Base-by-base conservation (phyloP, 2,888 invertebrate genomes). In the Pseudanteris insignis region DNA sequence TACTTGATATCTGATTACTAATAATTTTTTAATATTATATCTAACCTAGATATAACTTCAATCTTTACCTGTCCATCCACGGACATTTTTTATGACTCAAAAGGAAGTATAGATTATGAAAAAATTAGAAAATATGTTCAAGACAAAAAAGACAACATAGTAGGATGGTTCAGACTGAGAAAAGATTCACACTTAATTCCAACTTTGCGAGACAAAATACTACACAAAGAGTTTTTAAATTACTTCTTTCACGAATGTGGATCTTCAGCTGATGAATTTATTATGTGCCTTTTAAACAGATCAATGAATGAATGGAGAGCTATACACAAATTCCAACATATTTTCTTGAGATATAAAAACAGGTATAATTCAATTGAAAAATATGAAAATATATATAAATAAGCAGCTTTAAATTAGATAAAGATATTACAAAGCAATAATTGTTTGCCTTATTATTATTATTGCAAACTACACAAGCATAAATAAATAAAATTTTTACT, bases 81-180 rank as follows among this genome's bases (percentile, higher is more conserved):
- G 0, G 84, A 84, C 34, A 75, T 85, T 62, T 84, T 89, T 74
- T 85, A 86, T 67, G 80, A 85, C 32, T 82, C 84, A 1, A 80
- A 83, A 2, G 88, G 88, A 5, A 81, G 81, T 70, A 81, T 89
- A 82, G 85, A 67, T 81, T 82, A 62, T 83, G 84, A 5, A 64
- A 83, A 83, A 65, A 71, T 89, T 1, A 75, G 78, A 47, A 81
- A 81, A 3, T 79, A 87, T 51, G 72, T 89, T 9, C 82, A 83
- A 1, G 80, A 80, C 51, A 81, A 83, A 54, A 82, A 83, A 12
- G 82, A 80, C 65, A 84, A 85, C 78, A 83, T 88, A 12, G 84
- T 89, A 6, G 89, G 87, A 13, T 89, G 89, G 88, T 89, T 86
- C 72, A 86, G 85, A 74, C 88, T 85, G 70, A 83, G 86, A 63